Conservation (phyloP, 2,888 invertebrate species). For the Trachelus troglodyta region DNA sequence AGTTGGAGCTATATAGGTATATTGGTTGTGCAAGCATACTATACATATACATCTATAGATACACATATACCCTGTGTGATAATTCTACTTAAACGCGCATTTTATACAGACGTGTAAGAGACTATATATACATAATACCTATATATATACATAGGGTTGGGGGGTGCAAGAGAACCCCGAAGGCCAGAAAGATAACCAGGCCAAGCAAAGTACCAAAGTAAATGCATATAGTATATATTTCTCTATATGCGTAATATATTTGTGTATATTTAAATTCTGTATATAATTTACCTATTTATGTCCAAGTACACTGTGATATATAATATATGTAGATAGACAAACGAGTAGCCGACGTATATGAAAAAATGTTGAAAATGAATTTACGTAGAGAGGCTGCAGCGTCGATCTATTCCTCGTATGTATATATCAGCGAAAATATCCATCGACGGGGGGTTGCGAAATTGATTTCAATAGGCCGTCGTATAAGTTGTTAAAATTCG, state of each 20-base stretch:
- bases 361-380: not conserved
- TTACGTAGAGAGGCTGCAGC: not conserved
- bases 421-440: not conserved
- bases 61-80: not conserved
- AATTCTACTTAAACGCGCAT: not conserved
- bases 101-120: not conserved
- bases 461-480: constrained; percentile 35
- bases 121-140: not conserved
- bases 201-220: not conserved
- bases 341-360: not conserved
- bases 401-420: not conserved
- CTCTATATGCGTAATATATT: too few species aligned
- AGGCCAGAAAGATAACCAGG: not conserved
- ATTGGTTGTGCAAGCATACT: too few species aligned
- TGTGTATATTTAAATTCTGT: not conserved
- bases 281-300: not conserved
- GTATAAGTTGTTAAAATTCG: constrained; percentile 46
- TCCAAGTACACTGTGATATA: not conserved
- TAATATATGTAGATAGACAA: not conserved
- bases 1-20: not conserved
- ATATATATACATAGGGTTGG: not conserved
- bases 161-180: not conserved
- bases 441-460: not conserved
- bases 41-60: too few species aligned
- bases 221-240: not conserved